Conservation (phyloP, 2,797 vertebrate genomes). For the Esox lucius region DNA sequence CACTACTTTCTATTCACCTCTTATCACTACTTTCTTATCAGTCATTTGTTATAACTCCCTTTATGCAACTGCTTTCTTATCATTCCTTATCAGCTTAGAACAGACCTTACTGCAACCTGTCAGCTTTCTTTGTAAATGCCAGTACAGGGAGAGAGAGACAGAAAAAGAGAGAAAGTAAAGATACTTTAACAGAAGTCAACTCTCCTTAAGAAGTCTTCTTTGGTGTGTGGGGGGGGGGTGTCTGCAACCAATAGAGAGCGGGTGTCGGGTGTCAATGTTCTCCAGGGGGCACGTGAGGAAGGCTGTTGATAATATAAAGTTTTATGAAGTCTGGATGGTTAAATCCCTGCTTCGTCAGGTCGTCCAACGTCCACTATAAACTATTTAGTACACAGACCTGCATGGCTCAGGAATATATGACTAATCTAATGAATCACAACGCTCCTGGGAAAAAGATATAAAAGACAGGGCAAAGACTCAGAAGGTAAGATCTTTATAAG, state of each 20-base stretch:
- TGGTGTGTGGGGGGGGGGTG: slow-evolving; percentile 16
- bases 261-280: slow-evolving; percentile 11
- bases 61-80: too few relatives aligned
- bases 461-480: neutral
- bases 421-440: neutral
- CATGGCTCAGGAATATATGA: neutral
- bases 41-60: too few relatives aligned
- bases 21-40: too few relatives aligned
- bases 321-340: neutral
- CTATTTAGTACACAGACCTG: neutral
- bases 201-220: too few relatives aligned
- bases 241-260: slow-evolving; percentile 35
- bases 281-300: neutral
- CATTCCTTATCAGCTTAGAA: neutral
- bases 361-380: neutral
- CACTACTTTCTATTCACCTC: too few relatives aligned
- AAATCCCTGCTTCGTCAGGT: neutral
- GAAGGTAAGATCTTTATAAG: neutral
- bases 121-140: slow-evolving; percentile 12
- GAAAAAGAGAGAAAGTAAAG: slow-evolving; percentile 20
- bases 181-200: too few relatives aligned
- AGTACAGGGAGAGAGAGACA: neutral
- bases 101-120: neutral
- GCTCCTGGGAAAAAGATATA: neutral
- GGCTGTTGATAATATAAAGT: slow-evolving; percentile 8